phyloP scores from a whole-genome alignment of 2,888 invertebrate genomes.

The Nysson spinosus region DNA sequence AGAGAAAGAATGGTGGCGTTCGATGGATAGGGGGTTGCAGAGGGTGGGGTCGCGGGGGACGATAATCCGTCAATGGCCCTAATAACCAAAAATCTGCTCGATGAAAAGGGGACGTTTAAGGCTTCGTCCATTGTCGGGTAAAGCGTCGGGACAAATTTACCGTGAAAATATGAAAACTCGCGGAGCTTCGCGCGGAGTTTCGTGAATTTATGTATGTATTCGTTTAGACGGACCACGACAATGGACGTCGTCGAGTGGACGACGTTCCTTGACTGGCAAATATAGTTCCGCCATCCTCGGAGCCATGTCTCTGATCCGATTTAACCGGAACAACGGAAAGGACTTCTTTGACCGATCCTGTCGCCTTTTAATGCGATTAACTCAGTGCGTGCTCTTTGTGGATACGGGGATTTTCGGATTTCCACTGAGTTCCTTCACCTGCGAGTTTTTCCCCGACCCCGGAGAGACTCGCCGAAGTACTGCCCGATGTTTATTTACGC shows the following conservation, averaged over 20 bases:
- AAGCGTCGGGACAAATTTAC: conserved; percentile 59
- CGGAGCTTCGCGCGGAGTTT: conserved; percentile 19
- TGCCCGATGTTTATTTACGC: no score
- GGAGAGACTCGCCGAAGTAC: no score
- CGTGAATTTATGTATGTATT: not conserved
- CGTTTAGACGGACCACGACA: conserved; percentile 10
- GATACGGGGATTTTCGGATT: conserved; percentile 54
- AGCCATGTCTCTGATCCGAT: not conserved
- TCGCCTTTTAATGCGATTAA: conserved; percentile 66
- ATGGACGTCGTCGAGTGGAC: conserved; percentile 36
- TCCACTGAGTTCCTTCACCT: conserved; percentile 23
- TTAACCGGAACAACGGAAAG: conserved; percentile 25
- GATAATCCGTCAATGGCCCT: conserved; percentile 65
- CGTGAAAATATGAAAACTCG: conserved; percentile 65
- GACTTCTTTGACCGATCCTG: conserved; percentile 55
- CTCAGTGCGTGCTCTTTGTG: conserved; percentile 57
- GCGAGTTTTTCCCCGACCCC: not conserved
- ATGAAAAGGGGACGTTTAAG: conserved; percentile 66
- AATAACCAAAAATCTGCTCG: conserved; percentile 59
- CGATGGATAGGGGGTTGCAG: no score
- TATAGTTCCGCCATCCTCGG: no score
- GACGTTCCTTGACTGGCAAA: conserved; percentile 38
- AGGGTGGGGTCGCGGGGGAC: no score
- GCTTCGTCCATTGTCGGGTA: conserved; percentile 43
- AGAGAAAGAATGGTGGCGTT: no score